Percentiles rank a stretch among this genome's conserved stretches.
phyloP scores from a whole-genome alignment of 35 echinoderm and acorn worm genomes.

The Antedon bifida region DNA sequence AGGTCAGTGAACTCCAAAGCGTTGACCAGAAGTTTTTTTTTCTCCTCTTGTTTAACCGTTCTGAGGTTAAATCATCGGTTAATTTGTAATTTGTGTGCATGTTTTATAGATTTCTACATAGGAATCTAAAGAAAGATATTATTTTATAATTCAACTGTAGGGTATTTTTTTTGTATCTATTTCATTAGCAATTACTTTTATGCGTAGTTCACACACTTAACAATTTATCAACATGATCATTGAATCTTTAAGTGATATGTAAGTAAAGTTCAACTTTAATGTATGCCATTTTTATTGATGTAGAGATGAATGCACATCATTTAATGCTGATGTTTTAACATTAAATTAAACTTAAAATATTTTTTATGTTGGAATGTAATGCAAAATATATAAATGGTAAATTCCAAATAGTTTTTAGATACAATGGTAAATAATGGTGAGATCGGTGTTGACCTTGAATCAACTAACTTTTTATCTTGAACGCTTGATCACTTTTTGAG shows the following conservation, averaged over 20 bases:
- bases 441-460: too few species aligned
- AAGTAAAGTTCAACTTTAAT: not conserved
- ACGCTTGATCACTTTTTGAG: too few species aligned
- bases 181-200: not conserved
- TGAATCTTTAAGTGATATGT: not conserved
- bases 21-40: not conserved
- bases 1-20: not conserved
- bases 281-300: not conserved
- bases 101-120: not conserved
- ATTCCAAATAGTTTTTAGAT: too few species aligned
- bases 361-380: too few species aligned
- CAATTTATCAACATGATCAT: not conserved
- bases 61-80: not conserved
- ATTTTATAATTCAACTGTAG: too few species aligned
- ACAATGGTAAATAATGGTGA: too few species aligned
- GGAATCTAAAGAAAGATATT: not conserved
- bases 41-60: not conserved
- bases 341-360: too few species aligned
- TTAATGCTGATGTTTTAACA: too few species aligned
- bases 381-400: too few species aligned
- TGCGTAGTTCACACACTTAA: not conserved
- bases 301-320: too few species aligned
- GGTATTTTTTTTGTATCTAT: too few species aligned
- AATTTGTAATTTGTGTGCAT: not conserved
- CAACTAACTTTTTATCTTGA: too few species aligned